Percentiles rank a stretch among this genome's conserved stretches.
phyloP scores from a whole-genome alignment of 2,113 vertebrate genomes.

The Cyrtonyx montezumae region DNA sequence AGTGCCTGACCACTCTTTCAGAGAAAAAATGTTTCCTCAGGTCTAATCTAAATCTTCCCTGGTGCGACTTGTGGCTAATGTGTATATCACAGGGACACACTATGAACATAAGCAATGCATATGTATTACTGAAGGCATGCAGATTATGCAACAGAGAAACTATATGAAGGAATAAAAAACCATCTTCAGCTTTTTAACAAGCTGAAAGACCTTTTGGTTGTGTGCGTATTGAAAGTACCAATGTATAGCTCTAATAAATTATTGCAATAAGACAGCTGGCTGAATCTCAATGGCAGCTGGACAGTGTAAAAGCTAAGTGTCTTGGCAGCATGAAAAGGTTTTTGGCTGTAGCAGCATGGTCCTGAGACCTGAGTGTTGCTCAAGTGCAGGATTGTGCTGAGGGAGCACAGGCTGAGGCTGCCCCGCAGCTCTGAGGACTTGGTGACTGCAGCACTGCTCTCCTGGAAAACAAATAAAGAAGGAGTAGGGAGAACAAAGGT shows the following conservation, averaged over 20 bases:
- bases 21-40: too few species aligned
- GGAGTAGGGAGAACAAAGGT: background rate
- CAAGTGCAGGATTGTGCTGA: background rate
- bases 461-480: background rate
- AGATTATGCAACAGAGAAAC: background rate
- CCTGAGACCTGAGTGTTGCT: background rate
- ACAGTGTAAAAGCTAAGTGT: background rate
- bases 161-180: background rate
- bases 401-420: background rate
- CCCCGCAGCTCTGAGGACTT: background rate
- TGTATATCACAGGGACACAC: background rate
- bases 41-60: too few species aligned
- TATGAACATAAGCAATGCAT: background rate
- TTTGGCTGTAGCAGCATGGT: background rate
- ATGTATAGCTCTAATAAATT: background rate
- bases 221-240: rapidly evolving
- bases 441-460: background rate
- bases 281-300: background rate
- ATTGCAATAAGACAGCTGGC: background rate
- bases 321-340: background rate
- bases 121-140: background rate
- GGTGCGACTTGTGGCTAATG: too few species aligned
- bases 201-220: background rate
- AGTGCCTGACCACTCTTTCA: too few species aligned
- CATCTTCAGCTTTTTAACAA: background rate